phyloP scores from a whole-genome alignment of 2,888 invertebrate species.

The Tuta absoluta region DNA sequence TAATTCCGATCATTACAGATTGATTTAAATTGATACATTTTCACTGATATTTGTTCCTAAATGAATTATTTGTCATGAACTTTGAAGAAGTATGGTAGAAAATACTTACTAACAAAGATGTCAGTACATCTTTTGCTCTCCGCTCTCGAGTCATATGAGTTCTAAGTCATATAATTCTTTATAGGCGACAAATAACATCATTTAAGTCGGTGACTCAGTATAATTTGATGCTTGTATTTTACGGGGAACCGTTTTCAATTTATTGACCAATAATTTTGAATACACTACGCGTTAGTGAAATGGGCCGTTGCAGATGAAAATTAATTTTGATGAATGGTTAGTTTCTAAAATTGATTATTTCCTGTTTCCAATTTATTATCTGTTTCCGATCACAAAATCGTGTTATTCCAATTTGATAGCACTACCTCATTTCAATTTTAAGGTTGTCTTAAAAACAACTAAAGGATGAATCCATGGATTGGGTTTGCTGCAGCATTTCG shows the following conservation, averaged over 20 bases:
- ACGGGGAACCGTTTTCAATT: slow-evolving; percentile 41
- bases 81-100: too few species aligned
- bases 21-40: too few species aligned
- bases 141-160: slow-evolving; percentile 39
- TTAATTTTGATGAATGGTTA: neutral
- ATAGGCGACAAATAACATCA: slow-evolving; percentile 45
- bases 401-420: too few species aligned
- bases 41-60: too few species aligned
- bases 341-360: neutral
- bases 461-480: too few species aligned
- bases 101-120: neutral
- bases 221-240: slow-evolving; percentile 42
- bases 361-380: too few species aligned
- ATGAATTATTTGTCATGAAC: too few species aligned
- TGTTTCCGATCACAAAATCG: too few species aligned
- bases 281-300: slow-evolving; percentile 9
- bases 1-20: too few species aligned
- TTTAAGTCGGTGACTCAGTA: slow-evolving; percentile 37
- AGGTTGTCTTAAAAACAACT: too few species aligned
- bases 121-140: slow-evolving; percentile 23
- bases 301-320: slow-evolving; percentile 3
- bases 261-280: slow-evolving; percentile 40
- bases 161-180: slow-evolving; percentile 44
- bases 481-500: too few species aligned
- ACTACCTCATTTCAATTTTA: too few species aligned